These are phyloP conservation scores for Octodonta nipae DNA, from an alignment of 2,888 invertebrate genomes.

Conservation along the genomic window DNA sequence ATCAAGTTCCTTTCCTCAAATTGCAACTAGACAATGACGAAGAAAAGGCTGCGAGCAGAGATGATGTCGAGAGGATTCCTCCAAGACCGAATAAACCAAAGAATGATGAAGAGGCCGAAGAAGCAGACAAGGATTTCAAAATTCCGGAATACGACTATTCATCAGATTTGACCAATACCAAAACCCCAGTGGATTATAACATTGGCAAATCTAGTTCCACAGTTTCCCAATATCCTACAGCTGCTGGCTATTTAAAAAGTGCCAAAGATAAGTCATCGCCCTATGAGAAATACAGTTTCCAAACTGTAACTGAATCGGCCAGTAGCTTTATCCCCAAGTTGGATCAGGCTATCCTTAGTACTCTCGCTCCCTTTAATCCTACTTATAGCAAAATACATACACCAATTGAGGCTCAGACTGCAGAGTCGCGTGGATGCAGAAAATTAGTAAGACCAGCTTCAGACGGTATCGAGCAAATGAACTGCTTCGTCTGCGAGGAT, in stretches of 20 bases:
- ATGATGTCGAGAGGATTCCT: slow-evolving; percentile 18
- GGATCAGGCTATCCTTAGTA: slow-evolving; percentile 5
- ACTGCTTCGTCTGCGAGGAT: slow-evolving; percentile 43
- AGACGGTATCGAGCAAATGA: slow-evolving; percentile 31
- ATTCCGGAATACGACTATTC: slow-evolving; percentile 2
- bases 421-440: slow-evolving; percentile 37
- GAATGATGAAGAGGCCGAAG: slow-evolving; percentile 11
- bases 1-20: slow-evolving; percentile 19
- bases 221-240: slow-evolving; percentile 21
- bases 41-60: slow-evolving; percentile 14
- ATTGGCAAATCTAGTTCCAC: slow-evolving; percentile 24
- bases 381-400: no score
- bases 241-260: slow-evolving; percentile 13
- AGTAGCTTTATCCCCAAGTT: no score
- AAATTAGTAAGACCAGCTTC: slow-evolving; percentile 42
- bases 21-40: slow-evolving; percentile 10
- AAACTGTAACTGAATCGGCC: slow-evolving; percentile 10
- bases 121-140: slow-evolving; percentile 11
- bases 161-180: slow-evolving; percentile 7
- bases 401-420: neutral
- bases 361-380: no score
- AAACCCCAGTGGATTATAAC: slow-evolving; percentile 20
- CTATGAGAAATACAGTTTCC: slow-evolving; percentile 30
- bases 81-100: slow-evolving; percentile 16
- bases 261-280: slow-evolving; percentile 18